Percentiles rank a stretch among this genome's conserved stretches.
Conservation (phyloP, 2,113 vertebrate species). For the Sterna hirundo region DNA sequence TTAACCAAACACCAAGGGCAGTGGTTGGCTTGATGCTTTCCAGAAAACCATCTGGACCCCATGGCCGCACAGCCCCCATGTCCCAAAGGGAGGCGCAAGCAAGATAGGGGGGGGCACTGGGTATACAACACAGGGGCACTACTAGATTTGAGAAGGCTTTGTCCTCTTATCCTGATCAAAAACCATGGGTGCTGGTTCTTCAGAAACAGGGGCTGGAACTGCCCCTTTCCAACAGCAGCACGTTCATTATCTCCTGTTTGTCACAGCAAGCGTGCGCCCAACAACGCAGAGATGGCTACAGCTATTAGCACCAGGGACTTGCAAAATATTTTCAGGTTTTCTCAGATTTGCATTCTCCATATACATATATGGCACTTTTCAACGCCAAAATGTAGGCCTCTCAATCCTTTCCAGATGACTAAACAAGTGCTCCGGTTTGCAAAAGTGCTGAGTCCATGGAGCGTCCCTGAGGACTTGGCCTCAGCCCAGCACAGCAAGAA, state of each 20-base stretch:
- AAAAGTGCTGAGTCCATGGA: neutral
- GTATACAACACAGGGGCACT: neutral
- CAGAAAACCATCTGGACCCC: neutral
- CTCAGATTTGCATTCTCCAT: neutral
- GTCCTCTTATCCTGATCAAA: neutral
- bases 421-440: neutral
- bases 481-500: neutral
- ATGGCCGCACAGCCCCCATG: neutral
- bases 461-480: neutral
- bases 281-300: neutral
- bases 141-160: neutral
- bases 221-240: neutral
- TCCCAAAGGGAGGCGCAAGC: neutral
- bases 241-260: neutral
- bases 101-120: neutral
- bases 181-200: rapidly evolving
- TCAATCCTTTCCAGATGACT: neutral
- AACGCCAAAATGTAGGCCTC: neutral
- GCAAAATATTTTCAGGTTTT: neutral
- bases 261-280: neutral
- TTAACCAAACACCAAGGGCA: neutral
- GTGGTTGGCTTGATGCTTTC: neutral
- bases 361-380: neutral
- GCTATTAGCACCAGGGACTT: neutral
- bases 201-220: neutral